Percentiles rank a stretch among this genome's conserved stretches.
Evolutionary conservation across 2,113 vertebrate genomes (phyloP).

Genomic region (Vimba vimba): DNA sequence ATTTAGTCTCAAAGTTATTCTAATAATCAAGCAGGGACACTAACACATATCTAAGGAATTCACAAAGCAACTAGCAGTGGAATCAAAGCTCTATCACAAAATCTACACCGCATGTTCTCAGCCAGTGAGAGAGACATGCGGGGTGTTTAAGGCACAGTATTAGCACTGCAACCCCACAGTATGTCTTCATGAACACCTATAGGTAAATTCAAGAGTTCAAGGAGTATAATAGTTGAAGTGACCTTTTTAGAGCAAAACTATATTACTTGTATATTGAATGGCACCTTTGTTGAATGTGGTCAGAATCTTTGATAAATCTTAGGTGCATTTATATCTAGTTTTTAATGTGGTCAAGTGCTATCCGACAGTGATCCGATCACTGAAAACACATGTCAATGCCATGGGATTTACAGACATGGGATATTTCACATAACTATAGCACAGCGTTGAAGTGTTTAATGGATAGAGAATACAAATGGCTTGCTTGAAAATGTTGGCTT

Average conservation of each 20-base stretch:
- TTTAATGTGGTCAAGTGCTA: neutral
- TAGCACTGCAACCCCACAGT: slow-evolving; percentile 21
- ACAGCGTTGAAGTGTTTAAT: neutral
- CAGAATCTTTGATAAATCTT: slow-evolving; percentile 1
- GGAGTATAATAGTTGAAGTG: neutral
- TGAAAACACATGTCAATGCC: neutral
- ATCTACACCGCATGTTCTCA: slow-evolving; percentile 1
- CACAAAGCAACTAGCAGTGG: slow-evolving; percentile 8
- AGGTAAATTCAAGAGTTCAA: neutral
- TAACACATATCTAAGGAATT: neutral
- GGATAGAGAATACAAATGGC: neutral
- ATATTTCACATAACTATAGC: neutral
- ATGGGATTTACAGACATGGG: neutral
- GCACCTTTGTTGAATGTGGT: neutral
- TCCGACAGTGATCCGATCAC: neutral
- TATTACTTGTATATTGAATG: neutral
- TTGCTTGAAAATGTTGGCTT: neutral
- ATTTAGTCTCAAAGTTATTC: neutral
- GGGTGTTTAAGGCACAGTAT: slow-evolving; percentile 21
- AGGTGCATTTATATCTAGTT: neutral
- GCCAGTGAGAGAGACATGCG: slow-evolving; percentile 24
- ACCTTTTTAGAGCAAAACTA: neutral
- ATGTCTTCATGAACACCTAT: neutral
- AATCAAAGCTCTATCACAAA: neutral
- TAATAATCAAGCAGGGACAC: neutral